Conservation (phyloP, 2,888 invertebrate genomes). For the Therioaphis trifolii region DNA sequence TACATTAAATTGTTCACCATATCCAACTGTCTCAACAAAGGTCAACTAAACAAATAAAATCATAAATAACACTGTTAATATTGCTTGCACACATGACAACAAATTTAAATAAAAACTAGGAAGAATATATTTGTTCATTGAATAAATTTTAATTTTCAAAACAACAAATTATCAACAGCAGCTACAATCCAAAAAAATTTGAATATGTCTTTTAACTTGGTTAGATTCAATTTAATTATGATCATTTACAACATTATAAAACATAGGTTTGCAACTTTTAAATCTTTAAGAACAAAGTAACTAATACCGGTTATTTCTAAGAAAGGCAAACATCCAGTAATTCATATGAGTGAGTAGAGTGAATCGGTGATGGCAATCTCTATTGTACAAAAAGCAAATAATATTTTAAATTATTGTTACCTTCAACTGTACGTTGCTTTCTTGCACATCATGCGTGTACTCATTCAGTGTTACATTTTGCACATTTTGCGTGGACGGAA, state of each 20-base stretch:
- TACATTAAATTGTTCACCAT: slow-evolving; percentile 99
- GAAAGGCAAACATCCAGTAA: not conserved
- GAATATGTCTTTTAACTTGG: too few species aligned
- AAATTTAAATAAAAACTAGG: too few species aligned
- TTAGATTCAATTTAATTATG: too few species aligned
- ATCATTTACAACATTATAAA: not conserved
- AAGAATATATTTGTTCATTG: too few species aligned
- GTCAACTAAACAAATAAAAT: slow-evolving; percentile 76
- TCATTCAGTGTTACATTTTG: slow-evolving; percentile 98
- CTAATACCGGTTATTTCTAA: not conserved
- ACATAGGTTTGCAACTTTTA: not conserved
- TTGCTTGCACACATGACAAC: too few species aligned
- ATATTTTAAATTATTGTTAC: too few species aligned
- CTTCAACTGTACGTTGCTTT: slow-evolving; percentile 90
- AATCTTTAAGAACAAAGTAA: not conserved
- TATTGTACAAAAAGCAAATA: slow-evolving; percentile 33
- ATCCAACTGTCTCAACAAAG: slow-evolving; percentile 98
- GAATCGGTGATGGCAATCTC: not conserved
- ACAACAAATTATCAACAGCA: too few species aligned
- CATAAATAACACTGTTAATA: slow-evolving; percentile 9
- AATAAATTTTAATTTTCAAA: too few species aligned
- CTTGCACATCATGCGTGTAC: slow-evolving; percentile 94
- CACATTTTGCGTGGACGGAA: slow-evolving; percentile 92
- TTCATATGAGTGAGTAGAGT: not conserved
- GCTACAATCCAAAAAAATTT: too few species aligned